Percentiles rank a stretch among this genome's conserved stretches.
Conservation (phyloP, 2,888 invertebrate species). For the Noctua fimbriata region DNA sequence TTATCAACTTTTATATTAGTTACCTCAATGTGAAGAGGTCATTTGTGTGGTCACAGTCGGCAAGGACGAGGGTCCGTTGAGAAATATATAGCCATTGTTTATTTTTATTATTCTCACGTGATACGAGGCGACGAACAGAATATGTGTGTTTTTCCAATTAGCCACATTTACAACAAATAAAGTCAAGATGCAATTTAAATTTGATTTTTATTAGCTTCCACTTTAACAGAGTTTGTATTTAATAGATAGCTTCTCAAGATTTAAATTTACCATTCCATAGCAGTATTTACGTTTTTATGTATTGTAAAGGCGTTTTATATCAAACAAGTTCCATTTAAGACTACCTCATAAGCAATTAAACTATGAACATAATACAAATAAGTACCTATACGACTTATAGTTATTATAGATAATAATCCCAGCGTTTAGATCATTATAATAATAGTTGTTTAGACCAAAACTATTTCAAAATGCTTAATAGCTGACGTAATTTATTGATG, state of each 20-base stretch:
- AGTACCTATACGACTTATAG: conserved; percentile 26
- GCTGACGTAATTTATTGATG: conserved; percentile 54
- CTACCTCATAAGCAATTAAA: conserved; percentile 51
- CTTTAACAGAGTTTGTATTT: conserved; percentile 8
- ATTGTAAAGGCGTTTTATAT: conserved; percentile 8
- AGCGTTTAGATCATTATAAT: conserved; percentile 51
- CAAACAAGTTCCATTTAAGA: conserved; percentile 18
- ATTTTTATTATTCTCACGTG: conserved; percentile 69
- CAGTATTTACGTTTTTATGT: not conserved
- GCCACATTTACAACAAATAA: conserved; percentile 36
- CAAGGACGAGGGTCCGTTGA: conserved; percentile 66
- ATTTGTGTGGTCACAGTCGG: conserved; percentile 51
- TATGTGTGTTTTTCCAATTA: conserved; percentile 56
- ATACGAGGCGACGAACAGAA: conserved; percentile 47
- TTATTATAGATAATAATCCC: conserved; percentile 53
- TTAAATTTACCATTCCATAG: conserved; percentile 6
- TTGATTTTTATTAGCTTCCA: conserved; percentile 16
- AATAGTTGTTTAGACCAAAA: conserved; percentile 50
- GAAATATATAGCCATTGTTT: conserved; percentile 68
- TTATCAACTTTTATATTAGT: conserved; percentile 46
- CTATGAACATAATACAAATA: conserved; percentile 44
- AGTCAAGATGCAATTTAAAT: conserved; percentile 31
- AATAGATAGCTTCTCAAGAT: not conserved
- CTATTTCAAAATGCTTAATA: conserved; percentile 56
- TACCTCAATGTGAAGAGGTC: conserved; percentile 64